Evolutionary conservation across 2,797 vertebrate species (phyloP), one percentile per base, ranked within the genome.

Genomic region (Pelochelys cantorii): DNA sequence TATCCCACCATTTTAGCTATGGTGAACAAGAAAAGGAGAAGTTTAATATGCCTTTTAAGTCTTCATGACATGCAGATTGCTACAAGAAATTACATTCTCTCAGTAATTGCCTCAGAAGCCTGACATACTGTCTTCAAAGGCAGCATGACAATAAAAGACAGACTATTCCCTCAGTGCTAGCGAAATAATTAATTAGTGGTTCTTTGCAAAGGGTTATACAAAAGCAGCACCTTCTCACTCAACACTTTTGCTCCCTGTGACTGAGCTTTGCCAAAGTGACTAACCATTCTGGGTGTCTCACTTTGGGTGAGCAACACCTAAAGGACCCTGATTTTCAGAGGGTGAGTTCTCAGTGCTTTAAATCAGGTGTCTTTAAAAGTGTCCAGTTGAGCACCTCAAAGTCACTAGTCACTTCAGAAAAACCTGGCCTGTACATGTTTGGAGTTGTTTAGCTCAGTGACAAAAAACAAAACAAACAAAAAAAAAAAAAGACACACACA

Each of bases 51-150:
- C 74, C 80, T 90, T 57, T 34, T 59, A 20, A n/a, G 60, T 74
- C 57, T 94, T 86, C 59, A 31, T 14, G 60, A 14, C 56, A 48
- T 29, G 79, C 3, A 1, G 1, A 0, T 37, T 62, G 91, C 52
- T 83, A 90, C 79, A 80, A 81, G 90, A 77, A 94, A 81, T 0
- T 0, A n/a, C 1, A 56, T 27, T 23, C 79, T 65, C n/a, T 75
- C 54, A 60, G 54, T 34, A 57, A 80, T 54, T 15, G 14, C 54
- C 75, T 79, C 9, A 57, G 27, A n/a, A 53, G 60, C 37, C 65
- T 22, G 52, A 48, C 29, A 60, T 1, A 0, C 25, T 0, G 0
- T 7, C 2, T 79, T 0, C 4, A 57, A 82, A 48, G 87, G n/a
- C 83, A 68, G 57, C 48, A 25, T 56, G 11, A 5, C 25, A 60